A percentile compares a stretch with the other conserved stretches of the same genome.
These are phyloP conservation scores for Sorex araneus DNA, from an alignment of 2,113 vertebrate genomes.

Conservation along the genomic window DNA sequence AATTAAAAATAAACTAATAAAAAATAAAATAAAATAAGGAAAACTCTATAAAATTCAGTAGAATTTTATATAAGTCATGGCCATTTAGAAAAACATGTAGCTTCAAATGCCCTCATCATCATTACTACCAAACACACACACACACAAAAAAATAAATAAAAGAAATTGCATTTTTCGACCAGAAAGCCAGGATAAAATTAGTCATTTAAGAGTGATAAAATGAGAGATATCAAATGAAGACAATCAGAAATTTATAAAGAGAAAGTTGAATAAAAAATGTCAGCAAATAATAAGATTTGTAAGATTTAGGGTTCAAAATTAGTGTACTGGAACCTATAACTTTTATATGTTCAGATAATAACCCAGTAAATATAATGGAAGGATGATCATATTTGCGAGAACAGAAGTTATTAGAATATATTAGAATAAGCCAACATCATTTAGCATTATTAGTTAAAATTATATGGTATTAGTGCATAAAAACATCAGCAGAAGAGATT, in stretches of 20 bases:
- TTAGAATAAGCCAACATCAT: background rate
- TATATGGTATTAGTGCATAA: background rate
- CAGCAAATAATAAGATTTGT: too few relatives aligned
- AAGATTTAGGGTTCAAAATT: background rate
- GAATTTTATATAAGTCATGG: background rate
- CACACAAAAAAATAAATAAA: background rate
- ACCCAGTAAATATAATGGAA: background rate
- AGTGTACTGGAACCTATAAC: background rate
- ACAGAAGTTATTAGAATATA: background rate
- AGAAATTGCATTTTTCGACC: background rate
- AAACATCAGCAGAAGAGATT: constrained; percentile 1
- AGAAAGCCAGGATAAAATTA: background rate
- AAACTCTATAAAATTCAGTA: background rate
- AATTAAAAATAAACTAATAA: too few relatives aligned
- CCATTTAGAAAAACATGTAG: background rate
- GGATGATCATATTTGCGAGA: background rate
- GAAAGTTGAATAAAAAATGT: background rate
- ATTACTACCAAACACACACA: background rate
- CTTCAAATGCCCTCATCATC: background rate
- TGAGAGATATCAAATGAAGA: background rate
- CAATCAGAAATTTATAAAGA: background rate
- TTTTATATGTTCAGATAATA: constrained; percentile 22
- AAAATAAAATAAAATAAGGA: background rate
- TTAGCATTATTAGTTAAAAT: constrained; percentile 12
- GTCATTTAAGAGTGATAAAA: background rate